phyloP scores from a whole-genome alignment of 2,113 vertebrate genomes.

The Cynopterus brachyotis region DNA sequence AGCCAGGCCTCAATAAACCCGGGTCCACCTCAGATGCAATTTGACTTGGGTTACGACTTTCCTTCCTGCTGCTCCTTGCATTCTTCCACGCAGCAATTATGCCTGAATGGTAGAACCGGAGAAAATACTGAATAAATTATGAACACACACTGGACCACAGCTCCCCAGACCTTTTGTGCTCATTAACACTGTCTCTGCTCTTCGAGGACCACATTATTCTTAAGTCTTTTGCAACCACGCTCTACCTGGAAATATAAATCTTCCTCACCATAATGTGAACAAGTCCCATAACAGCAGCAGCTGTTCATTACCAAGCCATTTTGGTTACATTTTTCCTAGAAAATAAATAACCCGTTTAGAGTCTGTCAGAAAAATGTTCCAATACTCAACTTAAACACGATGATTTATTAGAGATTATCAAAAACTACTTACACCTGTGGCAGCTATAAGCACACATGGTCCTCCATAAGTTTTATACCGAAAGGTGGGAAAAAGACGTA shows the following conservation, averaged over 20 bases:
- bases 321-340: constrained; percentile 54
- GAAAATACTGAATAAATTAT: constrained; percentile 26
- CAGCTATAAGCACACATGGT: background rate
- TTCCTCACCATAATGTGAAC: background rate
- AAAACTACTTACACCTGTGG: background rate
- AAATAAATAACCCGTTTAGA: constrained; percentile 69
- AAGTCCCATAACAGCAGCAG: background rate
- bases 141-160: background rate
- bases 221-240: background rate
- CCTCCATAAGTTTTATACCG: background rate
- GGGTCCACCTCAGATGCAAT: background rate
- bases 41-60: background rate
- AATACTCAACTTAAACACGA: background rate
- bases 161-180: background rate
- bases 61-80: background rate
- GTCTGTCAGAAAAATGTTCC: constrained; percentile 28
- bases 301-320: constrained; percentile 54
- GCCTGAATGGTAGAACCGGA: background rate
- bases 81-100: background rate
- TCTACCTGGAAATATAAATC: constrained; percentile 56
- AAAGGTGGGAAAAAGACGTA: background rate
- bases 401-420: constrained; percentile 48
- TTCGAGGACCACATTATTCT: constrained; percentile 20
- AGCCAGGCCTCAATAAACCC: background rate
- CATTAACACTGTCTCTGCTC: constrained; percentile 30